A percentile compares a stretch with the other conserved stretches of the same genome.
Conservation (phyloP, 2,113 vertebrate genomes). For the Phylloscopus trochilus region DNA sequence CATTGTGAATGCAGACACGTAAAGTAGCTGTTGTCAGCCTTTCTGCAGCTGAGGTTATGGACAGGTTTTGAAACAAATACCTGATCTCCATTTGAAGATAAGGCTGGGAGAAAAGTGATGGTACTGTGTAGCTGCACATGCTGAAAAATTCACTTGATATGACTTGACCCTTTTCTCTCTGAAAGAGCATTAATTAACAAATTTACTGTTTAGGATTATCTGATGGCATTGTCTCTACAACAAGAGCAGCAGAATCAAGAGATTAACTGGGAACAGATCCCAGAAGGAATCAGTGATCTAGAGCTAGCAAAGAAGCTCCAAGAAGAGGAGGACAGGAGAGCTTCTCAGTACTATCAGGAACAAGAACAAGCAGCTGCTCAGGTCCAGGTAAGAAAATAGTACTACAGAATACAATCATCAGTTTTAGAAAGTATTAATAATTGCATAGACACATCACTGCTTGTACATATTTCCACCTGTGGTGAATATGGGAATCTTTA, state of each 20-base stretch:
- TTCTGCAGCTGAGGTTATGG: neutral
- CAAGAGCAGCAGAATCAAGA: constrained; percentile 97
- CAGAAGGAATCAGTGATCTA: constrained; percentile 94
- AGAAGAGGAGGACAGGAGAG: constrained; percentile 93
- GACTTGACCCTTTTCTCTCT: neutral
- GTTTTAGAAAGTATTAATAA: neutral
- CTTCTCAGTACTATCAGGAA: constrained; percentile 97
- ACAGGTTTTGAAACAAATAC: neutral
- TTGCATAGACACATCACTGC: neutral
- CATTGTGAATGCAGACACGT: neutral
- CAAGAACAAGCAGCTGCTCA: constrained; percentile 88
- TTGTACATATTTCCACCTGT: neutral
- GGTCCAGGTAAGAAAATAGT: constrained; percentile 66
- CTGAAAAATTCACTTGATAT: neutral
- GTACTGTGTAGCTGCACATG: neutral
- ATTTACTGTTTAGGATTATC: constrained; percentile 85
- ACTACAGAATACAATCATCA: neutral
- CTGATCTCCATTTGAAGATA: neutral
- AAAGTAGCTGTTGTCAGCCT: neutral
- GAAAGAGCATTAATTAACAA: neutral
- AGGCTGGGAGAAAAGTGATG: neutral
- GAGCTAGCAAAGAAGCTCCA: constrained; percentile 98
- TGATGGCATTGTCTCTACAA: constrained; percentile 97
- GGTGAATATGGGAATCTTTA: neutral
- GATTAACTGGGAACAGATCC: constrained; percentile 92